Evolutionary conservation across 1,140 invertebrate species (phyloP).

Genomic region (Rhyacophila brunnea): DNA sequence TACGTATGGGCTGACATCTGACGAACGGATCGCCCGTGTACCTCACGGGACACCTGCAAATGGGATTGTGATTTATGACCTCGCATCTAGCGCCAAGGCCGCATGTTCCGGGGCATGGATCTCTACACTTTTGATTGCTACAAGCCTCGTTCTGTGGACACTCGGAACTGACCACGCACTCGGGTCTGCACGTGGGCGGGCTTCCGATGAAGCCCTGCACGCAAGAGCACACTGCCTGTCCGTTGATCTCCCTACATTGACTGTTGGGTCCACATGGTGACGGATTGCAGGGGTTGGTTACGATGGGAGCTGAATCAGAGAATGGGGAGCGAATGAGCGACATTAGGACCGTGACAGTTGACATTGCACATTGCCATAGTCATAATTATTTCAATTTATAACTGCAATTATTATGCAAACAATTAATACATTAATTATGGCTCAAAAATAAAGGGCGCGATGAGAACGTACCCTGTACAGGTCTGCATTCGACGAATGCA

Average conservation of each 20-base stretch:
- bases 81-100: constrained; percentile 62
- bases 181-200: constrained; percentile 61
- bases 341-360: not conserved
- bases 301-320: constrained; percentile 39
- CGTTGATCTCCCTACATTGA: constrained; percentile 63
- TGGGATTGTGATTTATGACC: constrained; percentile 65
- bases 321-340: not conserved
- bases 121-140: constrained; percentile 60
- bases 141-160: constrained; percentile 58
- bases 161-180: constrained; percentile 60
- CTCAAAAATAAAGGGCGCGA: too few relatives aligned
- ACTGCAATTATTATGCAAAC: not conserved
- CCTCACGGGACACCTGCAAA: constrained; percentile 61
- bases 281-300: constrained; percentile 56
- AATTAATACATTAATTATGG: not conserved
- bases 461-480: constrained; percentile 45
- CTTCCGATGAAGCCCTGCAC: constrained; percentile 61
- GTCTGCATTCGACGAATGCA: constrained; percentile 62
- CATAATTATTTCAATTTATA: too few relatives aligned
- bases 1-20: constrained; percentile 58
- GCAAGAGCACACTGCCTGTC: constrained; percentile 62
- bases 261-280: constrained; percentile 63
- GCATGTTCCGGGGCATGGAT: constrained; percentile 65
- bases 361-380: too few relatives aligned
- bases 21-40: constrained; percentile 65